Base-by-base conservation (phyloP, 2,113 vertebrate genomes). In the Egretta garzetta region DNA sequence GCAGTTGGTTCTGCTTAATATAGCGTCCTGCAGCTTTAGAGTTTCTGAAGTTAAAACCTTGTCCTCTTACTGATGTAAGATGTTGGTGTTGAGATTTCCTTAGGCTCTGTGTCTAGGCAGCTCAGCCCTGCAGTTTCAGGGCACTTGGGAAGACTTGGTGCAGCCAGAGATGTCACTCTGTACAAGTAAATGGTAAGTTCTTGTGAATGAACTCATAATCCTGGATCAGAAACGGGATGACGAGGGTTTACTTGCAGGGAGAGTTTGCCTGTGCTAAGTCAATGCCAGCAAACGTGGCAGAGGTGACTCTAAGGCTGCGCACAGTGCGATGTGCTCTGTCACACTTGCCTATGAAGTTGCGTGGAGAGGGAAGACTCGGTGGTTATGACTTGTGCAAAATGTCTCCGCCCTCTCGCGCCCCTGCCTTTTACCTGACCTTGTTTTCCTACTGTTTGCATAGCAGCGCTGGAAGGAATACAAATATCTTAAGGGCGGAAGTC, bases 401-500 rank as follows among this genome's bases (percentile, higher is more conserved):
- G 7, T 22, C 56, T 60, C 89, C 63, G 17, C 85, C 32, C 85
- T 66, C 47, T 26, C 26, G 6, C 35, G 67, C 49, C 71, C 7
- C 70, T 56, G 3, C 55, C 22, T 45, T 52, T 75, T 21, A 55
- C 41, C 47, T 86, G 86, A 72, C 74, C 91, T 62, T 37, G 11
- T 67, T 88, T 88, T 71, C 62, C 35, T 39, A 1, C 21, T 64
- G 62, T 21, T 73, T 35, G 55, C 4, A 2, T 20, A 37, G 59
- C 0, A 0, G 14, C 0, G 0, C 49, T 64, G 67, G 20, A 35
- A 55, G 67, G 50, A n/a, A n/a, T n/a, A n/a, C n/a, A n/a, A n/a
- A n/a, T n/a, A n/a, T n/a, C n/a, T n/a, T n/a, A n/a, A n/a, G n/a
- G n/a, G n/a, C n/a, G n/a, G n/a, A n/a, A n/a, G n/a, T n/a, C n/a